phyloP scores from a whole-genome alignment of 2,888 invertebrate genomes.

The Pycnomerus fuliginosus region DNA sequence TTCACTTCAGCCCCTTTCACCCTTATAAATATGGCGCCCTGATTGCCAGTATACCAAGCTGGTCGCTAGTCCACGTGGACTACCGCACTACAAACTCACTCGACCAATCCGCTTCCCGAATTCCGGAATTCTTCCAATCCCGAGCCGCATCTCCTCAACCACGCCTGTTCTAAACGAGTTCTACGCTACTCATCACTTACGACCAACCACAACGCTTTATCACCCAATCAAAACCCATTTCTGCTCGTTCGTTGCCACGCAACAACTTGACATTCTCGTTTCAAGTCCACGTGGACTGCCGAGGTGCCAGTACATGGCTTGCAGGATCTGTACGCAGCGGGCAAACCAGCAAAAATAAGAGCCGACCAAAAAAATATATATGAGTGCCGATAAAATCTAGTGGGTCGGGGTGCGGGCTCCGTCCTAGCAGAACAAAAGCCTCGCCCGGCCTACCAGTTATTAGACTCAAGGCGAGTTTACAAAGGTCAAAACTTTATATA shows the following conservation, averaged over 20 bases:
- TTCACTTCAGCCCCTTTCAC: slow-evolving; percentile 55
- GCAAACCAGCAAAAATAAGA: slow-evolving; percentile 55
- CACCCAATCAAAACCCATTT: slow-evolving; percentile 40
- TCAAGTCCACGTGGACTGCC: slow-evolving; percentile 52
- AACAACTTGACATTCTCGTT: slow-evolving; percentile 37
- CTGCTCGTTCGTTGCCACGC: slow-evolving; percentile 44
- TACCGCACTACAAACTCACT: slow-evolving; percentile 25
- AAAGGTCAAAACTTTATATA: slow-evolving; percentile 51
- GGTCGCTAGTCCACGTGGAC: slow-evolving; percentile 52
- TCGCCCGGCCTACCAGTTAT: slow-evolving; percentile 51
- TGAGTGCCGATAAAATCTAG: slow-evolving; percentile 53
- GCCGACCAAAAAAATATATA: slow-evolving; percentile 53
- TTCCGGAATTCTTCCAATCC: slow-evolving; percentile 27
- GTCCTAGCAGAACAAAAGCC: slow-evolving; percentile 51
- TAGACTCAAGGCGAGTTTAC: slow-evolving; percentile 48
- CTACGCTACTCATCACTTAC: slow-evolving; percentile 30
- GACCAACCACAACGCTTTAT: slow-evolving; percentile 31
- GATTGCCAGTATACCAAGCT: slow-evolving; percentile 56
- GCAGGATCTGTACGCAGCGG: slow-evolving; percentile 52
- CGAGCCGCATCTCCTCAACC: slow-evolving; percentile 17
- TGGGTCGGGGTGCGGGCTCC: slow-evolving; percentile 50
- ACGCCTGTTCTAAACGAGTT: slow-evolving; percentile 49
- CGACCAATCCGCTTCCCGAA: slow-evolving; percentile 31
- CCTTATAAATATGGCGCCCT: slow-evolving; percentile 58
- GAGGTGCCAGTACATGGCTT: slow-evolving; percentile 54